Base-by-base conservation (phyloP, 1,140 invertebrate species). In the Drosophila kikkawai region DNA sequence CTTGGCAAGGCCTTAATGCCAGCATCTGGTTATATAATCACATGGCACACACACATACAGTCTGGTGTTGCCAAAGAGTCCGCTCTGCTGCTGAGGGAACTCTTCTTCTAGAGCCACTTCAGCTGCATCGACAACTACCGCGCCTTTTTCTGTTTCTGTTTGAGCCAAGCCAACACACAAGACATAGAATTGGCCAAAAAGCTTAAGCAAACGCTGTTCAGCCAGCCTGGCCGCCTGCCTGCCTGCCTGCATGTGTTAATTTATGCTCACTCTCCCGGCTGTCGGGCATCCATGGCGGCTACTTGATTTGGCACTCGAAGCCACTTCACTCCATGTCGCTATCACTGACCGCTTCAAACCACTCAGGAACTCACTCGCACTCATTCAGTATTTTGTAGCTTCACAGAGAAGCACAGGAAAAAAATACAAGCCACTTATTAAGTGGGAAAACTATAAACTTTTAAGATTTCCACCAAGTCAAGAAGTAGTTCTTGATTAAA, bases 11-110 rank as follows among this genome's bases (percentile, higher is more conserved):
- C 66, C 73, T 80, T 81, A 84, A 84, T 84, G 70, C 70, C 82
- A 80, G 81, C 63, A 85, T 77, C 74, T 74, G 58, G 73, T 84
- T 83, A 81, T 85, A 83, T 80, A 83, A 83, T 76, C 77, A 61
- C 19, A 42, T 56, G 63, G 42, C 68, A 68, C 51, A 79, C 41
- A 69, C 36, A 50, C 63, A 74, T 32, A 75, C 42, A 79, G 60
- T 50, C 36, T 64, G 74, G 60, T 85, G 61, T 84, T 84, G 78
- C 82, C 39, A 85, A 74, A 84, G 74, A 69, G 68, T 57, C 29
- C 55, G 45, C 36, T 55, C 45, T 8, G 55, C 50, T 44, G 8
- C 36, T 12, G 53, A 19, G 41, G 55, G 66, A 63, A 70, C 74
- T 75, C 82, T 84, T 85, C 82, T 85, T 81, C 79, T 78, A 48